Percentiles rank a stretch among this genome's conserved stretches.
Evolutionary conservation across 2,888 invertebrate species (phyloP).

Genomic region (Tetramorium bicarinatum): DNA sequence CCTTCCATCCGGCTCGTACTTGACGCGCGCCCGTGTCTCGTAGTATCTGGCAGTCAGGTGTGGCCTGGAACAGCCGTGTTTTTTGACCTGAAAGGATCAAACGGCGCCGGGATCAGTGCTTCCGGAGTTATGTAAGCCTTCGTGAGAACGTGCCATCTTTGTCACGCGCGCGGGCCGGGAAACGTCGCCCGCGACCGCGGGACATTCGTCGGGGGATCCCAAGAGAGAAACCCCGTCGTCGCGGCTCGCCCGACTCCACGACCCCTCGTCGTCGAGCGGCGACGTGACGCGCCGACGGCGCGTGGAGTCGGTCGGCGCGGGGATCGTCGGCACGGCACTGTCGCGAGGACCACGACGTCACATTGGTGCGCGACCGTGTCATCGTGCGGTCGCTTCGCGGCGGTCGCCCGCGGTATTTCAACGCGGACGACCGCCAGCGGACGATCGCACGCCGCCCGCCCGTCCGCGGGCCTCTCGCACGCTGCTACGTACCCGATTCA

Average conservation of each 20-base stretch:
- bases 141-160: conserved; percentile 81
- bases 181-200: conserved; percentile 63
- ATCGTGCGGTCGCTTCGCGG: neutral
- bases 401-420: too few relatives aligned
- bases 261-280: neutral
- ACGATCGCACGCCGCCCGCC: neutral
- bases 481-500: conserved; percentile 82
- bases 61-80: conserved; percentile 79
- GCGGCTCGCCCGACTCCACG: neutral
- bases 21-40: conserved; percentile 77
- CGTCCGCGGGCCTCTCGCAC: conserved; percentile 43
- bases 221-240: neutral
- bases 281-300: neutral
- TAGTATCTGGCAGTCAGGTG: conserved; percentile 79
- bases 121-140: conserved; percentile 82
- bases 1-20: conserved; percentile 78
- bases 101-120: conserved; percentile 5
- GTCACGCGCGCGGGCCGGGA: conserved; percentile 75
- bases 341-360: conserved; percentile 19
- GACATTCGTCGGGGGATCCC: conserved; percentile 72
- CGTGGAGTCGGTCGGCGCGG: neutral
- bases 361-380: neutral
- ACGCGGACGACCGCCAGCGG: neutral
- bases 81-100: conserved; percentile 80
- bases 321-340: conserved; percentile 13